phyloP scores from a whole-genome alignment of 2,797 vertebrate species.

The Danio choprae region DNA sequence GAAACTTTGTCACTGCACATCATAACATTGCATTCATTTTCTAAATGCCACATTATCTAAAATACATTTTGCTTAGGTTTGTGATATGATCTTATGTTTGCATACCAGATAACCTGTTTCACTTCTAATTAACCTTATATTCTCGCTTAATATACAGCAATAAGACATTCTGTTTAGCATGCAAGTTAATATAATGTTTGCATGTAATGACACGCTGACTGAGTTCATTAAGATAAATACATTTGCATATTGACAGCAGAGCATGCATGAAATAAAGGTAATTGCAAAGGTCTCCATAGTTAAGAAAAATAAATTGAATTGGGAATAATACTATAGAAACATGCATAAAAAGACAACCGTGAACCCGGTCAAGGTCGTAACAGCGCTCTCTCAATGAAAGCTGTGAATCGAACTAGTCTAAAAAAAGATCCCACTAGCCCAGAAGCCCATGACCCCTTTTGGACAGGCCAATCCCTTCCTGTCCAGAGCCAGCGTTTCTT shows the following conservation, averaged over 20 bases:
- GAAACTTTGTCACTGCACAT: background rate
- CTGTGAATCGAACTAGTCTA: constrained; percentile 16
- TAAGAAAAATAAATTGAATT: background rate
- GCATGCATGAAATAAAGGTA: constrained; percentile 15
- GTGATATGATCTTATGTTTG: background rate
- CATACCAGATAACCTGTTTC: background rate
- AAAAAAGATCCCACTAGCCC: background rate
- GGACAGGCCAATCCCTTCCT: constrained; percentile 1
- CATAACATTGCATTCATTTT: background rate
- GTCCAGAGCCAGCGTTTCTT: background rate
- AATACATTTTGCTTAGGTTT: background rate
- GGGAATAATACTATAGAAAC: background rate
- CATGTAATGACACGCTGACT: constrained; percentile 3
- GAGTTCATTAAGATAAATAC: constrained; percentile 13
- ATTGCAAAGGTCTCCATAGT: background rate
- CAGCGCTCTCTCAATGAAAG: background rate
- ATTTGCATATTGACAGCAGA: constrained; percentile 27
- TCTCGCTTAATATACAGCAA: background rate
- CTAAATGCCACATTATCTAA: constrained; percentile 8
- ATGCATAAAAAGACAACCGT: background rate
- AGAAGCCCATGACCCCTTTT: constrained; percentile 19
- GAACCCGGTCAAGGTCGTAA: constrained; percentile 4
- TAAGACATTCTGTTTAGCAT: background rate
- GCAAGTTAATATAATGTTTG: constrained; percentile 2
- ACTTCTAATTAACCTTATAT: constrained; percentile 18